phyloP scores from a whole-genome alignment of 2,113 vertebrate genomes.

The Oncorhynchus kisutch region DNA sequence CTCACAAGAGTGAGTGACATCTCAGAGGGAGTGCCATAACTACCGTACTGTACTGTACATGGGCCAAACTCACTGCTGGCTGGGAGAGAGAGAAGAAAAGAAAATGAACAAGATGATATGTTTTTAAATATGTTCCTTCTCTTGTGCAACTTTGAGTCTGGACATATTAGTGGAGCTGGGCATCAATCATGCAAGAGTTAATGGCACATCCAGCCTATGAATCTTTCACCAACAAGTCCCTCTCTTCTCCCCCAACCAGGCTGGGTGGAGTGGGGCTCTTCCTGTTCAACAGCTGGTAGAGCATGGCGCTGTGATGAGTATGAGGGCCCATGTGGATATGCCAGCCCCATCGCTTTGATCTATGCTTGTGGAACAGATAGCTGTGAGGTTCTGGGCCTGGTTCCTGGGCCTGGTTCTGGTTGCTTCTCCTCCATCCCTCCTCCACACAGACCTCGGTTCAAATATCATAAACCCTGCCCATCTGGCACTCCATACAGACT shows the following conservation, averaged over 20 bases:
- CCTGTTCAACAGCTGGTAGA: slow-evolving; percentile 73
- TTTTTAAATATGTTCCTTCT: slow-evolving; percentile 61
- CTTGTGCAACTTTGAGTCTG: slow-evolving; percentile 66
- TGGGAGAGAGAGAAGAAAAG: not conserved
- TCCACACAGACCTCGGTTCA: slow-evolving; percentile 1
- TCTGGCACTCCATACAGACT: too few relatives aligned
- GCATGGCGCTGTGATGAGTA: slow-evolving; percentile 21
- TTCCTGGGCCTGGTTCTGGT: slow-evolving; percentile 38
- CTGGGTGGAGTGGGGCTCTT: slow-evolving; percentile 70
- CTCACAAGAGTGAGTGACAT: slow-evolving; percentile 9
- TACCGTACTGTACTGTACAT: not conserved
- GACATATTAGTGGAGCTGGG: slow-evolving; percentile 70
- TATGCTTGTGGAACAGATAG: slow-evolving; percentile 73
- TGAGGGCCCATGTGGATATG: slow-evolving; percentile 65
- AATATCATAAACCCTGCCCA: not conserved
- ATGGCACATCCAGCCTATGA: slow-evolving; percentile 79
- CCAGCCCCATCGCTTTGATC: slow-evolving; percentile 74
- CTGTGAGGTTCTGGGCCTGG: slow-evolving; percentile 66
- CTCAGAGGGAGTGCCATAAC: not conserved
- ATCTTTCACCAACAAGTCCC: slow-evolving; percentile 59
- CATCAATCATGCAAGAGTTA: slow-evolving; percentile 82
- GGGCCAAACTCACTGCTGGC: not conserved
- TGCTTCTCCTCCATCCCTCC: slow-evolving; percentile 1
- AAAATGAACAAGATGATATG: slow-evolving; percentile 40
- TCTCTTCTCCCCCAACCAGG: slow-evolving; percentile 40